Evolutionary conservation across 2,888 invertebrate genomes (phyloP).

Genomic region (Conomelus anceps): DNA sequence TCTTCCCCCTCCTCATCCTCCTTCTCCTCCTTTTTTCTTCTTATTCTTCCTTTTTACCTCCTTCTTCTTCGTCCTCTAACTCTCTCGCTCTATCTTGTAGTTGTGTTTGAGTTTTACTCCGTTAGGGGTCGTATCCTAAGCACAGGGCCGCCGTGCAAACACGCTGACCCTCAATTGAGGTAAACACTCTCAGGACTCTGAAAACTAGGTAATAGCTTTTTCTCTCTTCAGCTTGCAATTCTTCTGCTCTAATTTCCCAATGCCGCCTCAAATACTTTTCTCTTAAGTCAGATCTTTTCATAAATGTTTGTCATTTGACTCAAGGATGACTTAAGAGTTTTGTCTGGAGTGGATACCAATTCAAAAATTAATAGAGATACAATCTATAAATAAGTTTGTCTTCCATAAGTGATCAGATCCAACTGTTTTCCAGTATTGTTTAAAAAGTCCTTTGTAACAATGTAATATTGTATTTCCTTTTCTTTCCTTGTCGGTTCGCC

Average conservation of each 20-base stretch:
- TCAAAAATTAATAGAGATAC: too few relatives aligned
- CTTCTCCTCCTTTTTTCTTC: not conserved
- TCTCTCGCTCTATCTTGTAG: not conserved
- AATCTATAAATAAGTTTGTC: too few relatives aligned
- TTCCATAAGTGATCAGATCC: too few relatives aligned
- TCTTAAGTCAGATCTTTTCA: too few relatives aligned
- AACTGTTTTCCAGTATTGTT: too few relatives aligned
- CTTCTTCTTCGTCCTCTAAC: not conserved
- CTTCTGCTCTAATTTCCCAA: not conserved
- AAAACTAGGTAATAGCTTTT: not conserved
- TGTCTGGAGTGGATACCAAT: too few relatives aligned
- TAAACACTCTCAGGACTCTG: not conserved
- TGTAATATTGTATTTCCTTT: too few relatives aligned
- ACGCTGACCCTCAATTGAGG: not conserved
- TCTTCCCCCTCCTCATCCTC: not conserved
- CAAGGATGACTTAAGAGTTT: too few relatives aligned
- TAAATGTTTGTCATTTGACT: too few relatives aligned
- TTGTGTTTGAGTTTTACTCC: not conserved
- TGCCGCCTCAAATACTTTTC: not conserved
- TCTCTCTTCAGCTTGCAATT: not conserved
- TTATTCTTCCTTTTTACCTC: too few relatives aligned
- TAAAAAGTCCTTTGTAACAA: too few relatives aligned
- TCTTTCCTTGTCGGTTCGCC: too few relatives aligned
- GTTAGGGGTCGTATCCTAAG: not conserved
- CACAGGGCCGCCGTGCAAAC: not conserved